These are phyloP conservation scores for Brachyptera putata DNA, from an alignment of 2,888 invertebrate species.

Conservation along the genomic window DNA sequence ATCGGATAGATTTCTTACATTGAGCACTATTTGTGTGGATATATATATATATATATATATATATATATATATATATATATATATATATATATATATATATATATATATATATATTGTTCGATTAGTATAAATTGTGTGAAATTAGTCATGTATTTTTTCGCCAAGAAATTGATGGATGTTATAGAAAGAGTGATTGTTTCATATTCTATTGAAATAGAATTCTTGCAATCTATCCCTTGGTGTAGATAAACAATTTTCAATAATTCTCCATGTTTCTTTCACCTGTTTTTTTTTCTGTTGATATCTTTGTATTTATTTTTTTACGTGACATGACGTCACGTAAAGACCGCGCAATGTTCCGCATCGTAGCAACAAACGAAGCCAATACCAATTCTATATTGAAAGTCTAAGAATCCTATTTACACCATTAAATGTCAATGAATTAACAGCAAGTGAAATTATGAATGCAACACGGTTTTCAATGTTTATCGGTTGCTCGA, in stretches of 20 bases:
- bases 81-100: not conserved
- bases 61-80: not conserved
- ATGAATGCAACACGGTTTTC: no score
- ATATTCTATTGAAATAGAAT: no score
- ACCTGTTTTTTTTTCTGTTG: constrained; percentile 1
- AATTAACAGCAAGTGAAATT: no score
- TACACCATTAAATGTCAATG: no score
- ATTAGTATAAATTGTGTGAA: not conserved
- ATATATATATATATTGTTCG: not conserved
- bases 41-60: not conserved
- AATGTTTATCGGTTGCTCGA: no score
- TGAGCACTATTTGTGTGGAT: no score
- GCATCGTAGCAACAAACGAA: no score
- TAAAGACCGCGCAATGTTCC: no score
- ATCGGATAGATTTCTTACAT: no score
- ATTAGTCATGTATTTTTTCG: not conserved
- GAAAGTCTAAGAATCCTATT: no score
- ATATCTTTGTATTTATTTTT: constrained; percentile 18
- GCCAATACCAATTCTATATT: no score
- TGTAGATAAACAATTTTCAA: not conserved
- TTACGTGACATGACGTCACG: constrained; percentile 14
- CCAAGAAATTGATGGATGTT: not conserved
- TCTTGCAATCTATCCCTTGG: no score
- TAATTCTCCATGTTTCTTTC: not conserved
- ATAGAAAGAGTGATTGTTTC: not conserved